Conservation (phyloP, 37 sponge, comb jelly and placozoan species). For the Chondrosia reniformis region DNA sequence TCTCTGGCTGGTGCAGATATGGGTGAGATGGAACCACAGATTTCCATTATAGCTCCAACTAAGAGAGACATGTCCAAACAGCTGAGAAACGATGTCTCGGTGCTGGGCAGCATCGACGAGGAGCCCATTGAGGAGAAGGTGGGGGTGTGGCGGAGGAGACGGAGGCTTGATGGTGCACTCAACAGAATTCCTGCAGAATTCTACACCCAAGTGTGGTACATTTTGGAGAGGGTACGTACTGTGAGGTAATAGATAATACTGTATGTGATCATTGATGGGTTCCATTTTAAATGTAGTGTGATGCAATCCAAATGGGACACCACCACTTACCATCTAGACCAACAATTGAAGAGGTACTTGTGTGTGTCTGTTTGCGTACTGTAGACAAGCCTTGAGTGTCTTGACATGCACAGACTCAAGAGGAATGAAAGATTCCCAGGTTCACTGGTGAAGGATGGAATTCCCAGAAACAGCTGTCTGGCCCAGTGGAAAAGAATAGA, state of each 20-base stretch:
- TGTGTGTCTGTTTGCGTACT: neutral
- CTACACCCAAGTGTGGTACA: constrained; percentile 77
- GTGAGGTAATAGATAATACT: neutral
- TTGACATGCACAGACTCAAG: too few relatives aligned
- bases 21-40: constrained; percentile 17
- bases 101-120: neutral
- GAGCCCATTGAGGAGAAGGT: constrained; percentile 15
- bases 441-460: too few relatives aligned
- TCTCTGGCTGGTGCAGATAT: neutral
- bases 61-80: constrained; percentile 44
- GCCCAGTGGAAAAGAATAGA: too few relatives aligned
- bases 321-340: constrained; percentile 62
- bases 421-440: too few relatives aligned
- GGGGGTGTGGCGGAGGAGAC: constrained; percentile 75
- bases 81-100: constrained; percentile 48
- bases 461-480: too few relatives aligned
- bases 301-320: constrained; percentile 60
- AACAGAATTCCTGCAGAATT: constrained; percentile 88
- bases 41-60: constrained; percentile 54
- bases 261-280: neutral
- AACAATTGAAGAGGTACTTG: constrained; percentile 78
- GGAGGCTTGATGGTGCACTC: constrained; percentile 88
- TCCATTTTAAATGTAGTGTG: constrained; percentile 41
- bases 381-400: too few relatives aligned
- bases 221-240: constrained; percentile 51